Evolutionary conservation across 2,797 vertebrate genomes (phyloP), one percentile per base, ranked within the genome.

Genomic region (Ispidina picta): DNA sequence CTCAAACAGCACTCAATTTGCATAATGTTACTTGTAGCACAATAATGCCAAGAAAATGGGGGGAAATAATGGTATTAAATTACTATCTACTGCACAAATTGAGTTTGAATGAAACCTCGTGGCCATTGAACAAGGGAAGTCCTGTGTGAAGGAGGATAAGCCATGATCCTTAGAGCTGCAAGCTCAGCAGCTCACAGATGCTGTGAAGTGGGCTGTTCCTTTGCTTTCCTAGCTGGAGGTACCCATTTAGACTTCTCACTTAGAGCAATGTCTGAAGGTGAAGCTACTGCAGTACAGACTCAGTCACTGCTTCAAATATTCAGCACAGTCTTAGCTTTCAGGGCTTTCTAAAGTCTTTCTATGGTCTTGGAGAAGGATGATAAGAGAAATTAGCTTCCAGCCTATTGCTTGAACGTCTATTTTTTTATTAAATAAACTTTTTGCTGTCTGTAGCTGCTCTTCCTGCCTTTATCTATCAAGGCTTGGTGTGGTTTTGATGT

Each of bases 231-330:
- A 22, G n/a, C 33, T 46, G 44, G 10, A 83, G 21, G 5, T 0
- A 1, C 12, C n/a, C 12, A 13, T 65, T 81, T 43, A 20, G 12
- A 35, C 25, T 60, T 81, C 33, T 28, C 10, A 15, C 56, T 75
- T 72, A 66, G 31, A 88, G 49, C 19, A 73, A 21, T 1, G 1
- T 19, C 29, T 72, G 39, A 35, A 44, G 56, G 41, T 49, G 52
- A 76, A 81, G 31, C 18, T 65, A 28, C 43, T 56, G 59, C 1
- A 2, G 10, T 49, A 10, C 1, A 0, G 2, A 22, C 69, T 29
- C 54, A 37, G 22, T 52, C 37, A 44, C 28, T 82, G 49, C 37
- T 81, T 41, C 12, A 71, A 58, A 39, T 51, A 48, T 19, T 71
- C 59, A 77, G 6, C 31, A 35, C 6, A 22, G 22, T 33, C 51